Base-by-base conservation (phyloP, 1,140 invertebrate genomes). In the Antheraea pernyi region DNA sequence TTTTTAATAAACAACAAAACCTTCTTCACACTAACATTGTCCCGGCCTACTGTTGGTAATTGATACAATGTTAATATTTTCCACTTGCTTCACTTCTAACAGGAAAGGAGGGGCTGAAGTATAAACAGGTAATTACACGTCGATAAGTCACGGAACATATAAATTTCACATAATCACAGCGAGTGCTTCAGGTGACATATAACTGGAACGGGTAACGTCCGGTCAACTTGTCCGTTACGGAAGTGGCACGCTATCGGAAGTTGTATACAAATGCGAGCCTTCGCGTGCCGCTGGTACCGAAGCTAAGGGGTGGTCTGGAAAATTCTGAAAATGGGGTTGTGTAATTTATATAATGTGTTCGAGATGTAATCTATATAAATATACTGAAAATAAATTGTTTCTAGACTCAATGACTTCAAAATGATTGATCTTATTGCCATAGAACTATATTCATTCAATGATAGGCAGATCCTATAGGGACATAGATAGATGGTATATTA, bases 251-350 rank as follows among this genome's bases (percentile, higher is more conserved):
- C 78, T 73, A 78, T 82, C 85, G 89, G 89, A 91, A 88, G 87
- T 88, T 87, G 89, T 88, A 88, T 89, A 91, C 89, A 91, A 89
- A 89, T 85, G 87, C 77, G 83, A 88, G 85, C 81, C 85, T 88
- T 91, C 80, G 87, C 89, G 89, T 89, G 86, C 74, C 62, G 71
- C 36, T 19, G 19, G 61, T 70, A 74, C 48, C 19, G 67, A 63
- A 61, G 64, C 65, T 59, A 69, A 64, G 61, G 69, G 60, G 58
- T 64, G 22, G n/a, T 53, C 16, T 16, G 10, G 46, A 53, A 53
- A 65, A 65, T 60, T 36, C 19, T 61, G 19, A 61, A 61, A 59
- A 70, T 67, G 61, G 66, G 13, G 18, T 61, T 30, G 19, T 53
- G 9, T 53, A 53, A 53, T 53, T 53, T n/a, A 53, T 53, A 53